Percentiles rank a stretch among this genome's conserved stretches.
Evolutionary conservation across 2,113 vertebrate genomes (phyloP).

Genomic region (Tychaedon coryphoeus): DNA sequence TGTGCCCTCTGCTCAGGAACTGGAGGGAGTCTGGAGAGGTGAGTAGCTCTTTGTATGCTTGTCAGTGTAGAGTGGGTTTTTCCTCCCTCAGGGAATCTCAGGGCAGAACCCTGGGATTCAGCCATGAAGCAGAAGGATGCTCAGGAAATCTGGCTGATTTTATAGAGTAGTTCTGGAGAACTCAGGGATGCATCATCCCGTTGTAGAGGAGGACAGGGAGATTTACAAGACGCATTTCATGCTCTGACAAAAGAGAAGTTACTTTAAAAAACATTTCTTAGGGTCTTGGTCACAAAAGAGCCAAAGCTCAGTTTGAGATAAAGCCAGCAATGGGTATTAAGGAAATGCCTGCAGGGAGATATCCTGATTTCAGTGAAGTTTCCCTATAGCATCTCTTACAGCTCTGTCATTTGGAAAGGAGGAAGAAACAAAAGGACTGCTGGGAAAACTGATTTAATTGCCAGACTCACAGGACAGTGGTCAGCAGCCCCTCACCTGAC

Average conservation of each 20-base stretch:
- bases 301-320: background rate
- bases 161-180: background rate
- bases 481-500: background rate
- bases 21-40: background rate
- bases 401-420: background rate
- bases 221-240: background rate
- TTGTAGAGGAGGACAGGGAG: background rate
- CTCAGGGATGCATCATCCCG: background rate
- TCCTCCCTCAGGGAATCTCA: background rate
- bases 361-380: background rate
- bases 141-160: background rate
- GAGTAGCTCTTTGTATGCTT: background rate
- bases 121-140: background rate
- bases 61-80: background rate
- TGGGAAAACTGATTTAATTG: background rate
- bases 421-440: background rate
- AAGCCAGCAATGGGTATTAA: background rate
- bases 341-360: background rate
- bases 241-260: background rate
- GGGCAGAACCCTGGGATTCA: background rate
- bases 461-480: background rate
- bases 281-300: background rate
- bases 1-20: background rate
- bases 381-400: background rate
- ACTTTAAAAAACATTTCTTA: background rate